Percentiles rank a stretch among this genome's conserved stretches.
Conservation (phyloP, 2,888 invertebrate species). For the Dusona sp. region DNA sequence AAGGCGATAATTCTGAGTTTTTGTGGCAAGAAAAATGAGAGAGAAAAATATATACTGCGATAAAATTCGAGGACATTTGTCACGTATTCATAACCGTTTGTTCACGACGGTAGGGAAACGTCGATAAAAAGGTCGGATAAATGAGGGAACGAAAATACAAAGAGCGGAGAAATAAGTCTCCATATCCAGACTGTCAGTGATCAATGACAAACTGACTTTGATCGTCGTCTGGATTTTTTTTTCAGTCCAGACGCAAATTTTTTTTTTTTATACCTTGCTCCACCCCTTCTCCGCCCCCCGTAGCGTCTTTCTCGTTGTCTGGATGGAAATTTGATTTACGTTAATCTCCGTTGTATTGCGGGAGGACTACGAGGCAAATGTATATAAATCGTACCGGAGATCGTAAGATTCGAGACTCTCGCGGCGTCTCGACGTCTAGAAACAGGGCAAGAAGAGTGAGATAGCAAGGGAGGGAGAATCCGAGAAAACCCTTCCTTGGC, state of each 20-base stretch:
- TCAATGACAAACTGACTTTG: slow-evolving; percentile 34
- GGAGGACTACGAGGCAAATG: slow-evolving; percentile 17
- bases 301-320: slow-evolving; percentile 8
- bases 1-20: slow-evolving; percentile 5
- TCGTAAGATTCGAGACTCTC: slow-evolving; percentile 26
- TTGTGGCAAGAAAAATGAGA: slow-evolving; percentile 6
- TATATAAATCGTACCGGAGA: slow-evolving; percentile 48
- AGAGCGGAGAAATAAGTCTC: slow-evolving; percentile 28
- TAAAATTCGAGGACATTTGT: neutral
- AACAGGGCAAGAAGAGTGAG: neutral
- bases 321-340: slow-evolving; percentile 61
- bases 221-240: slow-evolving; percentile 29
- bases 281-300: neutral
- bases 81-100: neutral
- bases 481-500: slow-evolving; percentile 59
- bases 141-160: slow-evolving; percentile 8
- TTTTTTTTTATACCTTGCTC: slow-evolving; percentile 3
- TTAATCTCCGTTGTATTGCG: slow-evolving; percentile 50
- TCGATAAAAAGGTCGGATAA: slow-evolving; percentile 24
- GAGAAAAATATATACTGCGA: neutral
- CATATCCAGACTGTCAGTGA: slow-evolving; percentile 42
- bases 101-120: neutral
- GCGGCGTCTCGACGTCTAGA: slow-evolving; percentile 56
- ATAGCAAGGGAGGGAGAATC: neutral
- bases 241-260: neutral